Evolutionary conservation across 1,140 invertebrate species (phyloP), one percentile per base, ranked within the genome.

Genomic region (Hirudo medicinalis): DNA sequence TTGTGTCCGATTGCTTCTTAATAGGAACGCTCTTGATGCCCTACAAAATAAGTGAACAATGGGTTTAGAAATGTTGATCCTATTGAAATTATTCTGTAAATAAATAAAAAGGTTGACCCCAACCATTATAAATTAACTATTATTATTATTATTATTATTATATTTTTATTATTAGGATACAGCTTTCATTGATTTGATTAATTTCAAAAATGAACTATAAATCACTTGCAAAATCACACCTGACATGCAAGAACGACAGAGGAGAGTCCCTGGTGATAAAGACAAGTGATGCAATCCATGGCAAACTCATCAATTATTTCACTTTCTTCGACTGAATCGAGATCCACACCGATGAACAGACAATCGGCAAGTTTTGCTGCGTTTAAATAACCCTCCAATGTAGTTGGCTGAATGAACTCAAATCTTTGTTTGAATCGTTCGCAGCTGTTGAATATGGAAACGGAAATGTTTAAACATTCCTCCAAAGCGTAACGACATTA

Each of bases 11-110:
- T 32, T 63, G 57, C 20, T 22, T 63, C 57, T 63, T 77, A 25
- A 22, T 11, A 25, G 54, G 43, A 53, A 72, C 36, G 67, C 54
- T 36, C 49, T 74, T 70, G 15, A 74, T 27, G 11, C 66, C 66
- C 68, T 22, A 71, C 32, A 9, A 17, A 17, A 49, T 9, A 49
- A 49, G 9, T 49, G 0, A 49, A 0, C 15, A 0, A 49, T 49
- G 4, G 32, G 32, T 36, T 36, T 36, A 36, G 32, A 49, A 17
- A 49, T 2, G 11, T 49, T 49, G 40, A 40, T 11, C 40, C 40
- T 40, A 40, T 40, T 40, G 40, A 40, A 40, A 40, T 40, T 11
- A 40, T 4, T 11, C 11, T 40, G 40, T 40, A 40, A 40, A 40
- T 11, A 40, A 6, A 40, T 40, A 40, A 40, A 40, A 6, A 40